Conservation (phyloP, 2,888 invertebrate genomes). For the Dryadula phaetusa region DNA sequence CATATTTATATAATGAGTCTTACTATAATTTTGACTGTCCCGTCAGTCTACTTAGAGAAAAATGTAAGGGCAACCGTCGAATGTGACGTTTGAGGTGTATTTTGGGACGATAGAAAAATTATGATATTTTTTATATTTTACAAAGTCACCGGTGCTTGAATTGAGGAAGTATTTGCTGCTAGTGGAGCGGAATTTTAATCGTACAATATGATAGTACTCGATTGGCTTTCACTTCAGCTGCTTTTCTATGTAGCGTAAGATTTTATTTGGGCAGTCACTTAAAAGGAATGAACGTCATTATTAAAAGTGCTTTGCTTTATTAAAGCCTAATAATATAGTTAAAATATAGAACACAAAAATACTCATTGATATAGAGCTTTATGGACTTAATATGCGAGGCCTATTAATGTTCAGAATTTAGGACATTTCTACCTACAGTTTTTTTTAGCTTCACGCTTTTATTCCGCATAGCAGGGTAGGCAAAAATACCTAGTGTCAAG, state of each 20-base stretch:
- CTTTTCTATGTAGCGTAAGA: slow-evolving; percentile 17
- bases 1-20: slow-evolving; percentile 1
- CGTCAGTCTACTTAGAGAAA: slow-evolving; percentile 56
- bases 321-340: background rate
- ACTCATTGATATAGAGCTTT: too few relatives aligned
- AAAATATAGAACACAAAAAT: too few relatives aligned
- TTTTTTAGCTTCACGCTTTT: too few relatives aligned
- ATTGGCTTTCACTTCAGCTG: slow-evolving; percentile 27
- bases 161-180: slow-evolving; percentile 25
- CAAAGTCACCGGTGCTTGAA: slow-evolving; percentile 36
- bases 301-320: background rate
- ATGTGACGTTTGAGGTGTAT: slow-evolving; percentile 50
- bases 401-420: too few relatives aligned
- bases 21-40: slow-evolving; percentile 52
- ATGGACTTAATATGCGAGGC: too few relatives aligned
- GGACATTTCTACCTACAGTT: too few relatives aligned
- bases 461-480: too few relatives aligned
- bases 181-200: slow-evolving; percentile 24
- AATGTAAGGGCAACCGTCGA: slow-evolving; percentile 49
- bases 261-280: background rate
- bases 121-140: slow-evolving; percentile 41
- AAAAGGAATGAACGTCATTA: background rate
- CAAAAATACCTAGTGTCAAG: too few relatives aligned
- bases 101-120: slow-evolving; percentile 36
- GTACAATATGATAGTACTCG: slow-evolving; percentile 22